Evolutionary conservation across 2,888 invertebrate species (phyloP).

Genomic region (Drosophila demipolita): DNA sequence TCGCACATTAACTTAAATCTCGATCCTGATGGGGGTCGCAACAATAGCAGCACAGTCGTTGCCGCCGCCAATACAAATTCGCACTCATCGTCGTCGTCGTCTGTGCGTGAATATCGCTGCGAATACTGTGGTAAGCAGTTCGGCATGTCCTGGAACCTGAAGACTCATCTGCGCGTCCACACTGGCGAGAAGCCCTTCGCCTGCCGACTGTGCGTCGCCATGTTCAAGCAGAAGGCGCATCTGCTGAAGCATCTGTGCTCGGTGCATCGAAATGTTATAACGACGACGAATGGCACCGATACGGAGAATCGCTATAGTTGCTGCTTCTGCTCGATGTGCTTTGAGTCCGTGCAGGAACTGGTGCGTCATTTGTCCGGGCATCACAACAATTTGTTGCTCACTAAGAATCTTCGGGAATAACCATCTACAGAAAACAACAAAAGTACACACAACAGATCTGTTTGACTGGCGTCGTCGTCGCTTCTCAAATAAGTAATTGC

Average conservation of each 20-base stretch:
- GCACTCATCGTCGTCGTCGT: constrained; percentile 89
- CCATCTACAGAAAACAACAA: constrained; percentile 6
- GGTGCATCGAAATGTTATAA: constrained; percentile 94
- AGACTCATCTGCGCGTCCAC: constrained; percentile 94
- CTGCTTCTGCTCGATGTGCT: constrained; percentile 94
- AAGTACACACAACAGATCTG: constrained; percentile 22
- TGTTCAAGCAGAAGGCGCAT: constrained; percentile 96
- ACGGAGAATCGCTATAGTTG: constrained; percentile 92
- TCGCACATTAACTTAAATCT: constrained; percentile 75
- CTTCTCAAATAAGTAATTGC: constrained; percentile 63
- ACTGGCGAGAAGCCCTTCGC: constrained; percentile 96
- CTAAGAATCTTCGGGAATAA: constrained; percentile 93
- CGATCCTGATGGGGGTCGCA: constrained; percentile 66
- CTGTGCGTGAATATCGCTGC: constrained; percentile 94
- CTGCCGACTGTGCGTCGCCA: constrained; percentile 94
- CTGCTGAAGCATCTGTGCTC: constrained; percentile 94
- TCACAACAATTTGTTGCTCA: constrained; percentile 94
- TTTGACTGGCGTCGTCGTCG: constrained; percentile 28
- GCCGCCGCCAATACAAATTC: constrained; percentile 71
- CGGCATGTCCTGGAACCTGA: constrained; percentile 96
- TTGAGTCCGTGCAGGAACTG: constrained; percentile 94
- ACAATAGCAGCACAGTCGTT: constrained; percentile 56
- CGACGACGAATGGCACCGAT: constrained; percentile 88
- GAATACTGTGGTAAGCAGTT: constrained; percentile 96
- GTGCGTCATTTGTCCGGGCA: constrained; percentile 95